Conservation (phyloP, 2,888 invertebrate species). For the Leucophenga montana region DNA sequence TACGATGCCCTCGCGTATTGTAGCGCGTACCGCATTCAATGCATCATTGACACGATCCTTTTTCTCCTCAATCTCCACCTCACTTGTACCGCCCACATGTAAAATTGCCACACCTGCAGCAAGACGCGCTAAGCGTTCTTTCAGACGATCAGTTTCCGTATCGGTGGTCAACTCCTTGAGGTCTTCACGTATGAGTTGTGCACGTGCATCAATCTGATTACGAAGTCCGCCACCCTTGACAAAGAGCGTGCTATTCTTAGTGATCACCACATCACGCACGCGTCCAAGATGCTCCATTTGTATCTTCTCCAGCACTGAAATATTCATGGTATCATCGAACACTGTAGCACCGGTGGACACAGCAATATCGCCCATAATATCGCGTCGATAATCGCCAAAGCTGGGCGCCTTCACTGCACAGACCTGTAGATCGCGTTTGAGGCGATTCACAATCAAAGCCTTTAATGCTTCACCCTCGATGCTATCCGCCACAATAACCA, state of each 20-base stretch:
- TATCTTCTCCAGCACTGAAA: slow-evolving; percentile 90
- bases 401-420: slow-evolving; percentile 96
- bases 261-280: slow-evolving; percentile 89
- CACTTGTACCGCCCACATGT: slow-evolving; percentile 89
- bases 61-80: slow-evolving; percentile 95
- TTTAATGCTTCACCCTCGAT: slow-evolving; percentile 94
- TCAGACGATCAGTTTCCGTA: slow-evolving; percentile 94
- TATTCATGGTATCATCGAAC: slow-evolving; percentile 79
- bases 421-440: slow-evolving; percentile 92
- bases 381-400: slow-evolving; percentile 93
- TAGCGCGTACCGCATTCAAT: slow-evolving; percentile 91
- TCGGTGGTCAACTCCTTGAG: slow-evolving; percentile 90
- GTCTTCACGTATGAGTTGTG: slow-evolving; percentile 88
- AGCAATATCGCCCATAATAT: slow-evolving; percentile 92
- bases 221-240: slow-evolving; percentile 84
- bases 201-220: slow-evolving; percentile 84
- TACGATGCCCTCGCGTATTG: slow-evolving; percentile 96
- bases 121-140: slow-evolving; percentile 90
- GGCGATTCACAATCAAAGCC: slow-evolving; percentile 90
- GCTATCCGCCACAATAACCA: slow-evolving; percentile 95
- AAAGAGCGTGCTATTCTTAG: slow-evolving; percentile 90
- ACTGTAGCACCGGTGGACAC: slow-evolving; percentile 91
- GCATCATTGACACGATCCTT: slow-evolving; percentile 96
- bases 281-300: slow-evolving; percentile 87
- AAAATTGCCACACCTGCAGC: slow-evolving; percentile 86